phyloP scores from a whole-genome alignment of 1,140 invertebrate genomes.

The Diabrotica virgifera region DNA sequence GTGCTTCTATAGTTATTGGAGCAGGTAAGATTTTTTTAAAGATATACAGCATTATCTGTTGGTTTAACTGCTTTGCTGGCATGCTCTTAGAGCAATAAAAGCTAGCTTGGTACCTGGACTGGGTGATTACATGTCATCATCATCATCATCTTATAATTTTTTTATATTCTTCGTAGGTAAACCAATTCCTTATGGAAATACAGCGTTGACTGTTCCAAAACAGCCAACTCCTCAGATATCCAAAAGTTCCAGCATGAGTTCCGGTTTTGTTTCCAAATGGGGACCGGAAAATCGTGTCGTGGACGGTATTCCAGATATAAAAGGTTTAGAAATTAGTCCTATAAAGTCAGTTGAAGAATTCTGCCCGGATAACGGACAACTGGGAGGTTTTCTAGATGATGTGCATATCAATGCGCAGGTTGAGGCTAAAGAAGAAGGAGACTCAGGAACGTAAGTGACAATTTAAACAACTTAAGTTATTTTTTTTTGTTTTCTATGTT shows the following conservation, averaged over 20 bases:
- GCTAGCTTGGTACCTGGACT: too few relatives aligned
- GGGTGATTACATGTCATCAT: too few relatives aligned
- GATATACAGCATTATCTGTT: neutral
- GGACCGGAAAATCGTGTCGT: slow-evolving; percentile 23
- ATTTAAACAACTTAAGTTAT: too few relatives aligned
- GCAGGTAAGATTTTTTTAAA: slow-evolving; percentile 31
- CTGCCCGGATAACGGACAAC: slow-evolving; percentile 72
- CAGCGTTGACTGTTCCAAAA: slow-evolving; percentile 3
- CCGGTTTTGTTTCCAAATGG: slow-evolving; percentile 38
- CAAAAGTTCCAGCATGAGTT: slow-evolving; percentile 41
- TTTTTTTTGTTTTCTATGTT: too few relatives aligned
- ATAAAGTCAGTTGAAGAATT: slow-evolving; percentile 79
- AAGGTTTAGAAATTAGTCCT: slow-evolving; percentile 41
- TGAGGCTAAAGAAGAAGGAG: slow-evolving; percentile 44
- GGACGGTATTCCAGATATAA: slow-evolving; percentile 36
- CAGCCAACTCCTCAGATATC: slow-evolving; percentile 24
- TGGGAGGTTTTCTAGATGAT: slow-evolving; percentile 81
- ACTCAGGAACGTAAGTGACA: slow-evolving; percentile 61
- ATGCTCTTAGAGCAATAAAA: too few relatives aligned
- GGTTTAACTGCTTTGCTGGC: neutral
- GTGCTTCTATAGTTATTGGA: slow-evolving; percentile 48
- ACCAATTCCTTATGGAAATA: slow-evolving; percentile 39
- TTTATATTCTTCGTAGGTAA: slow-evolving; percentile 44
- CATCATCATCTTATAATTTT: slow-evolving; percentile 46
- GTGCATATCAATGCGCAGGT: slow-evolving; percentile 50